phyloP scores from a whole-genome alignment of 1,140 invertebrate species.

The Ptiloglossa arizonensis region DNA sequence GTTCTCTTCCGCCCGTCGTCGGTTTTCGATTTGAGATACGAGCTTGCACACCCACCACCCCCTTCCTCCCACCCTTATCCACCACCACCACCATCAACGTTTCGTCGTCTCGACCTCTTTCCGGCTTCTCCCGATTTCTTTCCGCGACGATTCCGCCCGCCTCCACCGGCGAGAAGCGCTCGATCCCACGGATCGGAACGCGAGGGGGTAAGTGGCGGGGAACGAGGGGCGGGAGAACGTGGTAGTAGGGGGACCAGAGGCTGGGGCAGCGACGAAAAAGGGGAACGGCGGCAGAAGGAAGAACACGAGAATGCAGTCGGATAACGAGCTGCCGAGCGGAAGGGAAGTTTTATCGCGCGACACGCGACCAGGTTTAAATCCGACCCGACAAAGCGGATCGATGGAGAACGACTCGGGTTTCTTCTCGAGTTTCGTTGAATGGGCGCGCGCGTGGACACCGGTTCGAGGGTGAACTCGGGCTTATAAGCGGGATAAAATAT shows the following conservation, averaged over 20 bases:
- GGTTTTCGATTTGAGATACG: conserved; percentile 60
- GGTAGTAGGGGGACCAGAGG: too few species aligned
- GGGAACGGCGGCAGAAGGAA: not conserved
- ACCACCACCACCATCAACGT: not conserved
- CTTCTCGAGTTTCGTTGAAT: too few species aligned
- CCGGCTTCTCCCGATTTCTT: conserved; percentile 18
- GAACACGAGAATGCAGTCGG: conserved; percentile 40
- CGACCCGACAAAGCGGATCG: too few species aligned
- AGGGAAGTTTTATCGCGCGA: conserved; percentile 56
- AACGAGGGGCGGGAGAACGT: not conserved
- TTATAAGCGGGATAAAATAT: too few species aligned
- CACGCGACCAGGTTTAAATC: conserved; percentile 41
- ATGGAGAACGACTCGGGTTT: too few species aligned
- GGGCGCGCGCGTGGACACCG: too few species aligned
- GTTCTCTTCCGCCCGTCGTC: conserved; percentile 57
- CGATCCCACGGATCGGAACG: conserved; percentile 54
- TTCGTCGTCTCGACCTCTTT: not conserved
- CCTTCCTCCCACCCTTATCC: not conserved
- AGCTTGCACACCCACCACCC: not conserved
- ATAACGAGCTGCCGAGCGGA: conserved; percentile 51
- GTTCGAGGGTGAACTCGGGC: too few species aligned
- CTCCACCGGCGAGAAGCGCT: conserved; percentile 8
- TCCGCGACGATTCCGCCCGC: not conserved
- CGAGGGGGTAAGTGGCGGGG: conserved; percentile 6
- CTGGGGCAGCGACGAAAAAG: conserved; percentile 3